phyloP scores from a whole-genome alignment of 92 coral and sea anemone species.

The Diadumene lineata region DNA sequence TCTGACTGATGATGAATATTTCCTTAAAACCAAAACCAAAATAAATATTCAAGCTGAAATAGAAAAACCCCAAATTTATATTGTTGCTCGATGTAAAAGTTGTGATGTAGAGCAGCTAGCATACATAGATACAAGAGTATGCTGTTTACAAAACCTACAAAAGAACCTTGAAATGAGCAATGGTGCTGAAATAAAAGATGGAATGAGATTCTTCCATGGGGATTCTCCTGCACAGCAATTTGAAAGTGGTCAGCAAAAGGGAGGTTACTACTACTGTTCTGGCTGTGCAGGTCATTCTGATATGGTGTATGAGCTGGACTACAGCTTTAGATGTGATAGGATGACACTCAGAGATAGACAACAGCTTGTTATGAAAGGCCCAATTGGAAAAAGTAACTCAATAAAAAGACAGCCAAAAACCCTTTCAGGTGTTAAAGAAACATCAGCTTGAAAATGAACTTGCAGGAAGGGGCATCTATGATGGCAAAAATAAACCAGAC shows the following conservation, averaged over 20 bases:
- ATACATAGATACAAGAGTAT: background rate
- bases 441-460: conserved; percentile 7
- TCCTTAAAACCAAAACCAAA: too few species aligned
- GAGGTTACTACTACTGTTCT: conserved; percentile 49
- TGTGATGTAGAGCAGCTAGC: background rate
- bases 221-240: conserved; percentile 33
- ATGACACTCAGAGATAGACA: conserved; percentile 23
- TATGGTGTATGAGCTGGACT: conserved; percentile 21
- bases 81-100: background rate
- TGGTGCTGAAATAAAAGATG: background rate
- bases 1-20: too few species aligned
- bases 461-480: background rate
- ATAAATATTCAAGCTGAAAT: conserved; percentile 31
- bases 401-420: conserved; percentile 30
- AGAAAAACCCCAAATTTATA: conserved; percentile 11
- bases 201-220: conserved; percentile 27
- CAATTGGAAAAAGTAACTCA: conserved; percentile 30
- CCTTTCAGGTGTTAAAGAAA: conserved; percentile 24
- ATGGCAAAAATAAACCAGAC: conserved; percentile 9
- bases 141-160: background rate
- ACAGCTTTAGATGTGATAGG: conserved; percentile 21
- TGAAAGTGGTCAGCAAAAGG: conserved; percentile 47
- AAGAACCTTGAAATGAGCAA: background rate
- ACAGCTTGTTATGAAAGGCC: conserved; percentile 33
- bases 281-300: conserved; percentile 38